These are phyloP conservation scores for Ciona savignyi DNA, from an alignment of 23 tunicate species.

Conservation along the genomic window DNA sequence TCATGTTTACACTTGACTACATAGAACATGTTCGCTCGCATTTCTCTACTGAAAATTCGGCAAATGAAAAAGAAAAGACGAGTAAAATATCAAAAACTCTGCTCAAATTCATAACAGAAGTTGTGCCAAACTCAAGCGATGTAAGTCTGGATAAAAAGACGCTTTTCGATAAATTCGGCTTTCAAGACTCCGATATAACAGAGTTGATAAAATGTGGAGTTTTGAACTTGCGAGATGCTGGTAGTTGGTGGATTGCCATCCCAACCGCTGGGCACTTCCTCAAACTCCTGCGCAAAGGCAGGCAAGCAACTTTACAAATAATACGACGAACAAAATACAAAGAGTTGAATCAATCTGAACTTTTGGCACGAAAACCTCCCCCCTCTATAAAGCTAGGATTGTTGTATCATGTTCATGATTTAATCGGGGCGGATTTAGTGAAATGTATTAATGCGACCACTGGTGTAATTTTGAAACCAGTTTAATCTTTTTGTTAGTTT, in stretches of 20 bases:
- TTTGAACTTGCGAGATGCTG: conserved; percentile 59
- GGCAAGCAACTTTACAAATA: conserved; percentile 56
- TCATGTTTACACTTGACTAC: conserved; percentile 73
- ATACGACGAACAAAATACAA: conserved; percentile 49
- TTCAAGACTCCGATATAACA: conserved; percentile 67
- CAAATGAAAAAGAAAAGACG: not conserved
- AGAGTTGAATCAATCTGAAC: conserved; percentile 36
- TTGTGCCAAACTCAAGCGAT: conserved; percentile 27
- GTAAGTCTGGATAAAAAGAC: conserved; percentile 40
- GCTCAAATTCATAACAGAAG: conserved; percentile 22
- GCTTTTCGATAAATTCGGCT: conserved; percentile 28
- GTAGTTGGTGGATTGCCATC: conserved; percentile 80
- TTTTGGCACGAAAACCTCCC: conserved; percentile 42
- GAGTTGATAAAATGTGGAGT: conserved; percentile 57
- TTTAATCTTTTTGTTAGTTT: too few species aligned
- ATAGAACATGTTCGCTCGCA: conserved; percentile 21
- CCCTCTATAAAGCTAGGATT: conserved; percentile 48
- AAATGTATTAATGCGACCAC: conserved; percentile 65
- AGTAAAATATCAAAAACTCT: conserved; percentile 12
- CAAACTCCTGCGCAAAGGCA: conserved; percentile 56
- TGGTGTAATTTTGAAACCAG: conserved; percentile 43
- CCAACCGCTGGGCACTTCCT: conserved; percentile 66
- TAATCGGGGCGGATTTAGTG: conserved; percentile 65
- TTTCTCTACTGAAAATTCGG: not conserved
- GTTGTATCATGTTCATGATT: conserved; percentile 57